Evolutionary conservation across 2,797 vertebrate species (phyloP), one percentile per base, ranked within the genome.

Genomic region (Meda fulgida): DNA sequence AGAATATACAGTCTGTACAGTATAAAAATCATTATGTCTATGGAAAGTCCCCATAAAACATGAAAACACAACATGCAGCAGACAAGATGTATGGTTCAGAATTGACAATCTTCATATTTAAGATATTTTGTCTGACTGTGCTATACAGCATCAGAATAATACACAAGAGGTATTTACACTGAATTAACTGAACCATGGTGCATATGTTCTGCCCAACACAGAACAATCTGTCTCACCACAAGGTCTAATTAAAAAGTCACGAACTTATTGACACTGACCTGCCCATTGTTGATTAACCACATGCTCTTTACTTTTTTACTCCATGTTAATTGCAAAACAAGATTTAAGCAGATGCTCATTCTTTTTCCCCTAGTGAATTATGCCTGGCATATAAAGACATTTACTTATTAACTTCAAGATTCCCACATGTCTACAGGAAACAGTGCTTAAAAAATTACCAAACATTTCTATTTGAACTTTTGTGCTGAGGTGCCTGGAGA

Each of bases 391-490:
- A 55, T 75, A 53, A 36, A 67, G 72, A 75, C 5, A 58, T 76
- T 58, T n/a, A 51, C 31, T 76, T 76, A n/a, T 38, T 76, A 76
- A 55, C 73, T 76, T n/a, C 7, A 58, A 58, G 31, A 58, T 77
- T 77, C 51, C 31, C 23, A 55, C 7, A 2, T 55, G 11, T 38
- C 73, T 55, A 36, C 11, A 55, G 31, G 11, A 76, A 75, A 31
- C 13, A 16, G 23, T 0, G 23, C 34, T 43, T 71, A 26, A 60
- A 9, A 21, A 23, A 23, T 1, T 23, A 53, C 18, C 31, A 38
- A 53, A 34, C 7, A 3, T 36, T 19, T 69, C 46, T 55, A 21
- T 9, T 18, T 65, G 19, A 65, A 34, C 58, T 43, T 79, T 14
- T 23, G 73, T 38, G 26, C 26, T 51, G 18, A 73, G 43, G 13